Percentiles rank a stretch among this genome's conserved stretches.
Evolutionary conservation across 2,797 vertebrate genomes (phyloP).

Genomic region (Mus spretus): DNA sequence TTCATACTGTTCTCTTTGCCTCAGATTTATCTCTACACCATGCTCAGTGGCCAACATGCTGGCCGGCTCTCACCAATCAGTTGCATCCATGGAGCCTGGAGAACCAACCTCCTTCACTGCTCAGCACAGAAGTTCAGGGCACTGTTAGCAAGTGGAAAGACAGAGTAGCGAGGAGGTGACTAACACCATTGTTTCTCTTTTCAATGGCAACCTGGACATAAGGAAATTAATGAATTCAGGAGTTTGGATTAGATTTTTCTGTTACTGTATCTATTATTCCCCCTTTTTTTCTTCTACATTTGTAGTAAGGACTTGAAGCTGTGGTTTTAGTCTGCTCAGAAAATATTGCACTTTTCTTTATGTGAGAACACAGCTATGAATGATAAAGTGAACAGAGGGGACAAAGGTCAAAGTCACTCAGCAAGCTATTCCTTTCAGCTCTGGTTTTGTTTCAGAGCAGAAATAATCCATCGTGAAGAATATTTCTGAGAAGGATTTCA

Average conservation of each 20-base stretch:
- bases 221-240: slow-evolving; percentile 40
- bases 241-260: slow-evolving; percentile 2
- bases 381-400: not conserved
- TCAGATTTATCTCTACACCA: not conserved
- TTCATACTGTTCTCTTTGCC: not conserved
- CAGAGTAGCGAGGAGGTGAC: not conserved
- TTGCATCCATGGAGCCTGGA: not conserved
- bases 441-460: not conserved
- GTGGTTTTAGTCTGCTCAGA: slow-evolving; percentile 13
- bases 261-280: not conserved
- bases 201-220: not conserved
- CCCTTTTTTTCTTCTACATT: not conserved
- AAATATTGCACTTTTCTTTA: slow-evolving; percentile 20
- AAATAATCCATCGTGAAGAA: not conserved
- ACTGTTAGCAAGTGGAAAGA: not conserved
- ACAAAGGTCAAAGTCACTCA: not conserved
- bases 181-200: not conserved
- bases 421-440: not conserved
- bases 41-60: not conserved
- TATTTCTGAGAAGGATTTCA: not conserved
- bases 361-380: no score
- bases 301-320: not conserved
- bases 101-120: no score
- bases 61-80: not conserved
- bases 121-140: not conserved